These are phyloP conservation scores for Pogonus chalceus DNA, from an alignment of 1,140 invertebrate genomes.

Conservation along the genomic window DNA sequence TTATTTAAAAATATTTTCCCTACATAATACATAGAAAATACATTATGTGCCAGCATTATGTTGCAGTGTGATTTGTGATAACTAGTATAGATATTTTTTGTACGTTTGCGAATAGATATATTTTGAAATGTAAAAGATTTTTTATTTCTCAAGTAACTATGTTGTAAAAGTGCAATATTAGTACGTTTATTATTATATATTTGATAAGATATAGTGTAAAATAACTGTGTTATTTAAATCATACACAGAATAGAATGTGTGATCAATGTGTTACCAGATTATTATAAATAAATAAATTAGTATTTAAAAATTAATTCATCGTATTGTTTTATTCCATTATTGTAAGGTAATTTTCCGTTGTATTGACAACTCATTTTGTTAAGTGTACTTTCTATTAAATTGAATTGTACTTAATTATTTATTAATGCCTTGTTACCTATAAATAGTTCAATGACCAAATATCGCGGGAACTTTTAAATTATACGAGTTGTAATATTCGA, in stretches of 20 bases:
- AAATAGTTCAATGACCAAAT: too few relatives aligned
- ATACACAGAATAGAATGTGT: background rate
- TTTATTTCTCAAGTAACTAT: background rate
- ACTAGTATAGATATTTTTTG: constrained; percentile 3
- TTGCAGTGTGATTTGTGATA: constrained; percentile 3
- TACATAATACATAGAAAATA: background rate
- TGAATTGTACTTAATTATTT: too few relatives aligned
- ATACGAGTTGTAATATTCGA: too few relatives aligned
- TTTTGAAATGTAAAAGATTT: background rate
- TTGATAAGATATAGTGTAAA: background rate
- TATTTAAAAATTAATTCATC: background rate
- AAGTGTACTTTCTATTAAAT: background rate
- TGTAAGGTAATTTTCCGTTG: background rate
- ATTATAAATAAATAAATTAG: background rate
- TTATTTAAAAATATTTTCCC: background rate
- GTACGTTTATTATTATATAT: background rate
- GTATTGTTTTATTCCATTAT: background rate
- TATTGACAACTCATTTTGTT: too few relatives aligned
- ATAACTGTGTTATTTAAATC: background rate
- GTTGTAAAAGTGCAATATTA: constrained; percentile 6
- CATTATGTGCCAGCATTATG: background rate
- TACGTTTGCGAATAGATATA: background rate
- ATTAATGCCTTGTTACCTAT: too few relatives aligned
- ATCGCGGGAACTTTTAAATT: too few relatives aligned
- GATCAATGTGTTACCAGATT: constrained; percentile 4